These are phyloP conservation scores for Podarcis raffonei DNA, from an alignment of 2,113 vertebrate species.

Conservation along the genomic window DNA sequence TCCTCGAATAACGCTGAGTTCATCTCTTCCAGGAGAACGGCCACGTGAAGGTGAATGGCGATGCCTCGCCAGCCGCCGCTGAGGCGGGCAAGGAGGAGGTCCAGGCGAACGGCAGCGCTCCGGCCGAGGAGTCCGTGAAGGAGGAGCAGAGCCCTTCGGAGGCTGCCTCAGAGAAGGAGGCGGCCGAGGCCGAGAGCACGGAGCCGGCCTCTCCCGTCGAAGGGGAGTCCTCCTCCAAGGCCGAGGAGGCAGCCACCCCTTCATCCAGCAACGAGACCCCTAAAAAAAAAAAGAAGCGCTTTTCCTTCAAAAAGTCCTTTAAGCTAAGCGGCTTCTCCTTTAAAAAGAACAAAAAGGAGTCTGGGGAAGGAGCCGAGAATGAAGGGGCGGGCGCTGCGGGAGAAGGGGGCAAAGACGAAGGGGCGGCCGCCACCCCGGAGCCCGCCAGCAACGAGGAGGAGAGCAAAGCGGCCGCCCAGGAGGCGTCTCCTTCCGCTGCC, in stretches of 20 bases:
- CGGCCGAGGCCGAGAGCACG: conserved; percentile 75
- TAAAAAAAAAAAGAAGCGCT: conserved; percentile 97
- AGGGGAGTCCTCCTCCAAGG: conserved; percentile 79
- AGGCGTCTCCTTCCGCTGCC: conserved; percentile 63
- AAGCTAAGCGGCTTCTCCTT: conserved; percentile 96
- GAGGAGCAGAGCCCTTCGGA: conserved; percentile 61
- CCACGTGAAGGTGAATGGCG: conserved; percentile 86
- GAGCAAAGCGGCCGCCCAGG: conserved; percentile 57
- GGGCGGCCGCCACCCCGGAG: conserved; percentile 64
- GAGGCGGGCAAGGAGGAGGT: conserved; percentile 85
- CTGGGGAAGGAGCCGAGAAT: conserved; percentile 79
- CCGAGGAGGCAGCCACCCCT: conserved; percentile 78
- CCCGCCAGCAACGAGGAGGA: conserved; percentile 66
- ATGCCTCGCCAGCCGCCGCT: conserved; percentile 80
- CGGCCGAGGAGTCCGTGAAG: conserved; percentile 78
- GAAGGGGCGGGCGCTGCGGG: conserved; percentile 77
- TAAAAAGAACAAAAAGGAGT: conserved; percentile 96
- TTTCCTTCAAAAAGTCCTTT: conserved; percentile 98
- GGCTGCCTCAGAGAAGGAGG: conserved; percentile 66
- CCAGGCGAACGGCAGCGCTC: conserved; percentile 88
- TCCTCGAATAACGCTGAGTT: conserved; percentile 27
- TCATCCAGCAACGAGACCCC: conserved; percentile 90
- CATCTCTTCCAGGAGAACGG: conserved; percentile 87
- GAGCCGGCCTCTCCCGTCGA: conserved; percentile 82
- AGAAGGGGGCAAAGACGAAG: conserved; percentile 74